Evolutionary conservation across 1,140 invertebrate species (phyloP).

Genomic region (Megalopta genalis): DNA sequence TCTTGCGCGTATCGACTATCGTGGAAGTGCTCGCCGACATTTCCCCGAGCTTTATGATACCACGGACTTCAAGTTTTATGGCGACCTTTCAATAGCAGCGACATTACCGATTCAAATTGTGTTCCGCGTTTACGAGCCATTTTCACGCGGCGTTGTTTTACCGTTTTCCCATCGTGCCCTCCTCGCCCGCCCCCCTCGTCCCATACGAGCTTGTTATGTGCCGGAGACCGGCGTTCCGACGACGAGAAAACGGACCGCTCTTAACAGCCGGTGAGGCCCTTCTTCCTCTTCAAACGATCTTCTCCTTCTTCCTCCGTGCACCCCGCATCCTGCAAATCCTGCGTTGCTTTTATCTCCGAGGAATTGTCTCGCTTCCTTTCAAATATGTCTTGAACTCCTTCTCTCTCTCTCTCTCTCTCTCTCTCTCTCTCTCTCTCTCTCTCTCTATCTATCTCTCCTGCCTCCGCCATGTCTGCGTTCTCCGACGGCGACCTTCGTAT

Average conservation of each 20-base stretch:
- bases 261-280: constrained; percentile 21
- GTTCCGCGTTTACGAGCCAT: constrained; percentile 66
- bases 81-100: constrained; percentile 65
- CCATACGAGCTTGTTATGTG: constrained; percentile 21
- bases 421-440: too few species aligned
- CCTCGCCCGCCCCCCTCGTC: neutral
- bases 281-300: constrained; percentile 28
- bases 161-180: constrained; percentile 42
- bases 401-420: too few species aligned
- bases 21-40: constrained; percentile 25
- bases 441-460: too few species aligned
- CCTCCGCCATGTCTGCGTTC: too few species aligned
- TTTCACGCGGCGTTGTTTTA: constrained; percentile 64
- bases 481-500: too few species aligned
- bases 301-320: neutral
- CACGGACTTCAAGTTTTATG: constrained; percentile 61
- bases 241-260: constrained; percentile 5
- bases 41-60: constrained; percentile 54
- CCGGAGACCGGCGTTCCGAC: constrained; percentile 11
- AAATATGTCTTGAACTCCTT: neutral
- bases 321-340: constrained; percentile 5
- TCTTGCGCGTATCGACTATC: constrained; percentile 15
- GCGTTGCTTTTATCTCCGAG: neutral
- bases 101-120: constrained; percentile 71
- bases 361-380: constrained; percentile 18